Evolutionary conservation across 2,797 vertebrate genomes (phyloP).

Genomic region (Parotocinclus haroldoi): DNA sequence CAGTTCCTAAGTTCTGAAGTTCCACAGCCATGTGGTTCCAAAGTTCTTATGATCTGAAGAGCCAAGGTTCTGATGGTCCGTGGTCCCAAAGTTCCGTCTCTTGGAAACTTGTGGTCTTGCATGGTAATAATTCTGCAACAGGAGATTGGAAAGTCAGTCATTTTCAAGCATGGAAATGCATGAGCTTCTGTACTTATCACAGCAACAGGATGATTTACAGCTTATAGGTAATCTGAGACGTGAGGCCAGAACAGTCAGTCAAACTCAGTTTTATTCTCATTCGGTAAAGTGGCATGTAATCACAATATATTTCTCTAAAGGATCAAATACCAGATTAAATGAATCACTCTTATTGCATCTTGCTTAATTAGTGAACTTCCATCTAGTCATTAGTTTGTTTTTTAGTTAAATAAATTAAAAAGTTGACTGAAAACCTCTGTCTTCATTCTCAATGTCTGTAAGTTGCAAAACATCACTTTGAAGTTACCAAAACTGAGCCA

Average conservation of each 20-base stretch:
- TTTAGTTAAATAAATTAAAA: too few species aligned
- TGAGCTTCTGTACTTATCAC: constrained; percentile 13
- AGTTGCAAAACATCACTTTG: constrained; percentile 56
- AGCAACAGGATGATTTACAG: too few species aligned
- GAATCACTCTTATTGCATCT: too few species aligned
- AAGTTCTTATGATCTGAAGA: constrained; percentile 52
- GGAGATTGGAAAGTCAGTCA: constrained; percentile 8
- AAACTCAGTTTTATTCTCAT: too few species aligned
- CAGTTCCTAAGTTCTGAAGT: constrained; percentile 34
- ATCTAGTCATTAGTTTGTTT: too few species aligned
- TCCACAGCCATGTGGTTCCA: constrained; percentile 52
- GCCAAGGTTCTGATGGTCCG: constrained; percentile 41
- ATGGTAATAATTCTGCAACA: constrained; percentile 34
- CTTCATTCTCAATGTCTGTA: constrained; percentile 49
- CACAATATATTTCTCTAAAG: too few species aligned
- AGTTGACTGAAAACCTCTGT: not conserved
- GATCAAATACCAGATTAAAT: too few species aligned
- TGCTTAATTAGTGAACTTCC: too few species aligned
- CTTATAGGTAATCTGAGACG: too few species aligned
- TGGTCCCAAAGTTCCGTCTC: constrained; percentile 46
- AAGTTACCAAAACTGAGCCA: constrained; percentile 45
- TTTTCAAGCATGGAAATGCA: constrained; percentile 39
- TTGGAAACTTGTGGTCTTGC: constrained; percentile 37
- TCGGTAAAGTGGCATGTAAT: constrained; percentile 8
- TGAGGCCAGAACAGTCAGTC: too few species aligned